Evolutionary conservation across 1,140 invertebrate genomes (phyloP).

Genomic region (Drosophila suzukii): DNA sequence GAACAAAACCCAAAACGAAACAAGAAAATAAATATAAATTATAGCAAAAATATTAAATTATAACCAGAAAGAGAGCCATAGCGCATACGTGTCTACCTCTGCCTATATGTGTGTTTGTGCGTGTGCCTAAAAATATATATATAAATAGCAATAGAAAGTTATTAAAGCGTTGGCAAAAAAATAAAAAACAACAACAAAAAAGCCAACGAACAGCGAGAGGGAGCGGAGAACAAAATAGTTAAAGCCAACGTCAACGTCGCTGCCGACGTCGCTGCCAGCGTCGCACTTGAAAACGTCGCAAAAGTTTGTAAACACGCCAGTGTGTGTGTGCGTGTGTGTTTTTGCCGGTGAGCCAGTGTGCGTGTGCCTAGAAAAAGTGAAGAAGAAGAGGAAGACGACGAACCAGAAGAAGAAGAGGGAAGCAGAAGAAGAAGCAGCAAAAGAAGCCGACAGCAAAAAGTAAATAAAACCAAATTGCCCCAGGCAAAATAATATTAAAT

Average conservation of each 20-base stretch:
- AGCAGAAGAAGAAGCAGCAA: conserved; percentile 9
- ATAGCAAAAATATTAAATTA: conserved; percentile 61
- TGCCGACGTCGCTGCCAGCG: conserved; percentile 43
- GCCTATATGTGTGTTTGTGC: conserved; percentile 14
- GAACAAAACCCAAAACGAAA: conserved; percentile 44
- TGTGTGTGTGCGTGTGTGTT: conserved; percentile 38
- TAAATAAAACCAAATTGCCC: conserved; percentile 65
- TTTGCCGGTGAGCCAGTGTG: conserved; percentile 38
- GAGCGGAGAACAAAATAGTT: conserved; percentile 70
- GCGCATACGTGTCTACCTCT: conserved; percentile 44
- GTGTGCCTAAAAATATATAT: conserved; percentile 61
- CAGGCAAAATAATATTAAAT: conserved; percentile 47
- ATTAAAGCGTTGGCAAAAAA: conserved; percentile 69
- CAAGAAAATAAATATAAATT: conserved; percentile 44
- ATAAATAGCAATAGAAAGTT: conserved; percentile 82
- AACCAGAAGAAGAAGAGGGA: conserved; percentile 2
- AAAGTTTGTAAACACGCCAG: conserved; percentile 75
- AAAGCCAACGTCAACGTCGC: conserved; percentile 62
- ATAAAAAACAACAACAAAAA: conserved; percentile 21
- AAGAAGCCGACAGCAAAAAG: conserved; percentile 55
- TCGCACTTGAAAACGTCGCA: conserved; percentile 81
- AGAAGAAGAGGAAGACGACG: conserved; percentile 36
- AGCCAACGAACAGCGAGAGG: conserved; percentile 53
- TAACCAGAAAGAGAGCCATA: conserved; percentile 50
- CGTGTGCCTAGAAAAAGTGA: conserved; percentile 59